Conservation (phyloP, 2,888 invertebrate species). For the Meloe dianella region DNA sequence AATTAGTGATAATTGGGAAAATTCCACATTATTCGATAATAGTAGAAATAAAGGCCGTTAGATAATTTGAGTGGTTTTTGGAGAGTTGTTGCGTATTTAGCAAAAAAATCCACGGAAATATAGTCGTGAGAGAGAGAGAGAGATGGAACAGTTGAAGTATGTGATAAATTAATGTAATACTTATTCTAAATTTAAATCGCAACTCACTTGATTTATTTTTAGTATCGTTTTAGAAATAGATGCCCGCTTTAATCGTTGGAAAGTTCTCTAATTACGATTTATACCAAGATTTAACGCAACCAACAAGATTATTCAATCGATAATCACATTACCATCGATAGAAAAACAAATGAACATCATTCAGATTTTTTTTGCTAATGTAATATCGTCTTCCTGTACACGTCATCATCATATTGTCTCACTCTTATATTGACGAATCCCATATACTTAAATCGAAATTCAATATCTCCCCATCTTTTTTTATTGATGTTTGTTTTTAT, state of each 20-base stretch:
- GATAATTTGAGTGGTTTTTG: neutral
- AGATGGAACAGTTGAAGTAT: neutral
- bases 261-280: neutral
- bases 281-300: no score
- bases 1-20: neutral
- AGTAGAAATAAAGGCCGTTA: neutral
- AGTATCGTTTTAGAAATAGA: neutral
- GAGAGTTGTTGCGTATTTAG: neutral
- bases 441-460: no score
- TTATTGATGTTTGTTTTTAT: no score
- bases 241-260: constrained; percentile 10
- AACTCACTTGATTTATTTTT: constrained; percentile 5
- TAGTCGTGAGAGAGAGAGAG: neutral
- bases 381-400: no score
- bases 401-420: no score
- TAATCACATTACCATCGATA: no score
- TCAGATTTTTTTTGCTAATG: no score
- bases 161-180: constrained; percentile 1
- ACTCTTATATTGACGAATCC: no score
- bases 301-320: no score
- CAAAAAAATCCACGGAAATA: neutral
- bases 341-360: no score
- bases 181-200: constrained; percentile 1
- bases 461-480: no score
- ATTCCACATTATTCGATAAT: neutral